Base-by-base conservation (phyloP, 2,888 invertebrate species). In the Trileptium ribeirensis region DNA sequence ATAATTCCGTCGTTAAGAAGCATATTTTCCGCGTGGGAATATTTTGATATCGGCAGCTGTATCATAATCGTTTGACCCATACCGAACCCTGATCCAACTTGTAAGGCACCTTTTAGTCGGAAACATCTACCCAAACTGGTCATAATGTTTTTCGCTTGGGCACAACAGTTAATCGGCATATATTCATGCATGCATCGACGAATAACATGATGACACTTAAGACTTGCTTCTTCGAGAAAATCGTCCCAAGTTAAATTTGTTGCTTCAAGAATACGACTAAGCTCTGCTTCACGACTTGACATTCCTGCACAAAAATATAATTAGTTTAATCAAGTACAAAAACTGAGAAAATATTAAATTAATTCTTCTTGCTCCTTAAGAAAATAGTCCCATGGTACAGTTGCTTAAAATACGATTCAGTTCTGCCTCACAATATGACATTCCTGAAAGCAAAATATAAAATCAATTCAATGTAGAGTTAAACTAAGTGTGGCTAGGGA, bases 1-100 rank as follows among this genome's bases (percentile, higher is more conserved):
- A 84, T 84, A 3, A 87, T 84, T 33, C 87, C 87, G 81, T 87
- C 85, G 81, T 86, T 86, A 3, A 85, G 83, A 83, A 86, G 84
- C 79, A 70, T 70, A 36, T 70, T 70, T 34, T 70, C 74, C 8
- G 74, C 33, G 33, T 34, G 74, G 8, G 37, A 34, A 70, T 19
- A 70, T 70, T 70, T 70, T 31, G 33, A 8, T 15, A 70, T 31
- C 34, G 74, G 74, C 34, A 70, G 31, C 34, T 70, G 34, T 15
- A 70, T 70, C 74, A 70, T 31, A 19, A 70, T 34, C 34, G 34
- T 70, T 36, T 34, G 33, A 70, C 74, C 74, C 34, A 31, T 70
- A 31, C 74, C 74, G 74, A 34, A 70, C 37, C 74, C 74, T 8
- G 74, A 70, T 31, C 37, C 37, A 19, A 70, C 37, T 36, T 70